Evolutionary conservation across 2,113 vertebrate species (phyloP), one percentile per base, ranked within the genome.

Genomic region (Carassius auratus): DNA sequence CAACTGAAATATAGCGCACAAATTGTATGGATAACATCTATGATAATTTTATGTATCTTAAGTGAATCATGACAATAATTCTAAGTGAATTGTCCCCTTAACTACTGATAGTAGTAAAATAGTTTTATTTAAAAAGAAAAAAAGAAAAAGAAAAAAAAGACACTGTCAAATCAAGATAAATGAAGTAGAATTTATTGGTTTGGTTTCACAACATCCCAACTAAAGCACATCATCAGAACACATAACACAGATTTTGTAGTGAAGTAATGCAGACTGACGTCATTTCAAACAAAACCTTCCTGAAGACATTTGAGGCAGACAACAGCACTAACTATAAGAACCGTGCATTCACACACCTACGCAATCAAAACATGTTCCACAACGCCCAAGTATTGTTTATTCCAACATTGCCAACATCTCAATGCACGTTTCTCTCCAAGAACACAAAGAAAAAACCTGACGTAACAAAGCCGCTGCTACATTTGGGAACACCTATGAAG

Each of bases 141-240:
- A 48, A 48, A 14, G 0, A 75, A 52, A 12, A 33, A 66, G 0
- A 36, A 23, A 66, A 48, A 50, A 30, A 9, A 78, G 52, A 36
- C 75, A 21, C 9, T 3, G 42, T 10, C 45, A 45, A 45, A 8
- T 55, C 8, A 76, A 14, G 52, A 38, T 78, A 50, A 66, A 30
- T 30, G 30, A 69, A 69, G 23, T 4, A 17, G 15, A 77, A 57
- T 78, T 78, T 78, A 59, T 78, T 78, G 8, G 52, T 78, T 78
- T 57, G 17, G 17, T 78, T 78, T 21, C 38, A 59, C 17, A 77
- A 38, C 9, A 77, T 77, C 30, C 52, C 26, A 77, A 7, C 76
- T 38, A 57, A 21, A 78, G 17, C 76, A 78, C 76, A 78, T 78
- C 36, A n/a, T 3, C 8, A 76, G 15, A 76, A 55, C 48, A 76